Percentiles rank a stretch among this genome's conserved stretches.
Conservation (phyloP, 2,797 vertebrate genomes). For the Arnoldichthys spilopterus region DNA sequence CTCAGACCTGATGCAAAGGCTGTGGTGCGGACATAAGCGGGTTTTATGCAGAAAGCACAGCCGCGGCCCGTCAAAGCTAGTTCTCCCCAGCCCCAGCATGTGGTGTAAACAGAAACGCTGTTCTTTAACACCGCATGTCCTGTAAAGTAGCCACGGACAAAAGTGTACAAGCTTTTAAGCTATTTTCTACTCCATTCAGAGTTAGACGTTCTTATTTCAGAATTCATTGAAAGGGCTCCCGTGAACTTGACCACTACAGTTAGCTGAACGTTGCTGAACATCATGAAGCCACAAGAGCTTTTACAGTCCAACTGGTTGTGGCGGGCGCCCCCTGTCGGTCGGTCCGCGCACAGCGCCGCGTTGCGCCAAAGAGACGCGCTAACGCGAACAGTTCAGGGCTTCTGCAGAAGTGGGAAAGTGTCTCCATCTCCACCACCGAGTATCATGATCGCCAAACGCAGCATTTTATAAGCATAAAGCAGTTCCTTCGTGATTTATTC, state of each 20-base stretch:
- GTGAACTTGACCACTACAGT: neutral
- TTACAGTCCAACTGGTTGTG: slow-evolving; percentile 62
- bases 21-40: too few species aligned
- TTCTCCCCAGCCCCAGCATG: too few species aligned
- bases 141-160: too few species aligned
- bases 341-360: neutral
- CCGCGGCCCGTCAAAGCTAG: too few species aligned
- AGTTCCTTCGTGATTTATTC: neutral
- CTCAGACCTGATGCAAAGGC: too few species aligned
- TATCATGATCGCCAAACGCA: neutral
- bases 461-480: neutral
- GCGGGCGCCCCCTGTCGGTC: slow-evolving; percentile 80
- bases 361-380: neutral
- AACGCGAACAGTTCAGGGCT: neutral
- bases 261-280: neutral
- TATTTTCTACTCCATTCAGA: neutral
- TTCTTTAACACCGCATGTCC: too few species aligned
- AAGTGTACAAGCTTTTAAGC: neutral
- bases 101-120: too few species aligned
- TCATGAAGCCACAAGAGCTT: neutral
- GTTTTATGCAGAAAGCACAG: too few species aligned
- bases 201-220: neutral
- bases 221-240: neutral
- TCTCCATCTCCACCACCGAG: neutral
- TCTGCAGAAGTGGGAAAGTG: neutral